These are phyloP conservation scores for Thymelicus lineola DNA, from an alignment of 2,888 invertebrate species.

Conservation along the genomic window DNA sequence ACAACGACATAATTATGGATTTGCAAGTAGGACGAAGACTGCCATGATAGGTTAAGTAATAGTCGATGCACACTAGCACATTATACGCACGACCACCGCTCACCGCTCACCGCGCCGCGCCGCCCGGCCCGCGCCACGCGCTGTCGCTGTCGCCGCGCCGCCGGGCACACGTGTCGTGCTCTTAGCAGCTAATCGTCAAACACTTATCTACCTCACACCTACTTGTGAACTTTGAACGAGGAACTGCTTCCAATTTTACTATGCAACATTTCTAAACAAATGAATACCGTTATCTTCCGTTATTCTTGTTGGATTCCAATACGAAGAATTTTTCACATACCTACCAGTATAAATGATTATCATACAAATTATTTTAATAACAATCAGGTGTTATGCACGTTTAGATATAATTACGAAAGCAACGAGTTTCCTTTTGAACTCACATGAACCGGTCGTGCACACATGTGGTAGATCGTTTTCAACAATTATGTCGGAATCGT, in stretches of 20 bases:
- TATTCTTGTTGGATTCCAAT: not conserved
- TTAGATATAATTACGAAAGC: not conserved
- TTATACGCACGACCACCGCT: not conserved
- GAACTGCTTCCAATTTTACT: not conserved
- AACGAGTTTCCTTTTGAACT: not conserved
- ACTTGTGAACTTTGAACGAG: constrained; percentile 1
- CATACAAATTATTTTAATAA: not conserved
- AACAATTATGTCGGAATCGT: not conserved
- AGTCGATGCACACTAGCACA: not conserved
- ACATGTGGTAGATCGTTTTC: not conserved
- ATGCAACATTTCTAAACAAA: not conserved
- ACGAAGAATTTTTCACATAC: not conserved
- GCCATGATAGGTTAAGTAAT: too few relatives aligned
- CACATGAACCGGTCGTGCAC: not conserved
- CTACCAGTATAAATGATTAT: not conserved
- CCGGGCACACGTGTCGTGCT: constrained; percentile 8
- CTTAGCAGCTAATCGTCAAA: constrained; percentile 11
- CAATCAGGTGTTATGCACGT: not conserved
- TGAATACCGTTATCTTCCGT: not conserved
- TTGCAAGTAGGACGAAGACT: too few relatives aligned
- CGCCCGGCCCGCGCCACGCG: not conserved
- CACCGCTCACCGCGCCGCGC: not conserved
- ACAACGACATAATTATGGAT: too few relatives aligned
- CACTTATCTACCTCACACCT: constrained; percentile 10
- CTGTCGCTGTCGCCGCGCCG: not conserved